These are phyloP conservation scores for Hippocampus mohnikei DNA, from an alignment of 2,113 vertebrate genomes.

Conservation along the genomic window DNA sequence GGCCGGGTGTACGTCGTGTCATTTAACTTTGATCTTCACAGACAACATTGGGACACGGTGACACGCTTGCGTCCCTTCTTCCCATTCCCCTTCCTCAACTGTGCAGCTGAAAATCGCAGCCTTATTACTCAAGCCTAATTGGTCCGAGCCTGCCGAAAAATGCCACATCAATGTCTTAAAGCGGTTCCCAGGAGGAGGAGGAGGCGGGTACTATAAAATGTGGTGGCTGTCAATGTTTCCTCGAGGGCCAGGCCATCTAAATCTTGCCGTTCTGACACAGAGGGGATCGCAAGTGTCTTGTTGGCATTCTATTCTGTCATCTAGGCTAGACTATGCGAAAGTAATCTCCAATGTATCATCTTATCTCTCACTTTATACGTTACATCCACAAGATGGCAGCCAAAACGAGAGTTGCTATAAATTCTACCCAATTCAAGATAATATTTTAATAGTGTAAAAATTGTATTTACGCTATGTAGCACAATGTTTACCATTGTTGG, in stretches of 20 bases:
- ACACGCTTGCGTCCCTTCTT: background rate
- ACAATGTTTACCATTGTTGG: background rate
- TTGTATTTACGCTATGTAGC: background rate
- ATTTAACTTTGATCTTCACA: background rate
- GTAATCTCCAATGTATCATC: background rate
- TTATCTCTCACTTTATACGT: background rate
- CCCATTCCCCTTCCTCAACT: slow-evolving; percentile 10
- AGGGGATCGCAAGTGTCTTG: background rate
- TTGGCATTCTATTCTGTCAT: background rate
- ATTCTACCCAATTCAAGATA: background rate
- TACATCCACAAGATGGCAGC: background rate
- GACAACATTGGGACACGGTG: background rate
- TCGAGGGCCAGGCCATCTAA: background rate
- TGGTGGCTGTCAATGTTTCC: slow-evolving; percentile 7
- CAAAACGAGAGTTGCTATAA: background rate
- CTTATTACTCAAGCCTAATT: slow-evolving; percentile 41
- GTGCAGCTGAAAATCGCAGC: slow-evolving; percentile 23
- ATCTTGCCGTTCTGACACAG: background rate
- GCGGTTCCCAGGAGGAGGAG: slow-evolving; percentile 8
- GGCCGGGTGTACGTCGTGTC: background rate
- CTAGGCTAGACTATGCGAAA: background rate
- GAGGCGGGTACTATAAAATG: slow-evolving; percentile 19
- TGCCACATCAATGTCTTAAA: slow-evolving; percentile 19
- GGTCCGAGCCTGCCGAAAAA: slow-evolving; percentile 29
- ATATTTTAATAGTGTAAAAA: background rate